Conservation (phyloP, 2,888 invertebrate genomes). For the Pristionchus japonicus region DNA sequence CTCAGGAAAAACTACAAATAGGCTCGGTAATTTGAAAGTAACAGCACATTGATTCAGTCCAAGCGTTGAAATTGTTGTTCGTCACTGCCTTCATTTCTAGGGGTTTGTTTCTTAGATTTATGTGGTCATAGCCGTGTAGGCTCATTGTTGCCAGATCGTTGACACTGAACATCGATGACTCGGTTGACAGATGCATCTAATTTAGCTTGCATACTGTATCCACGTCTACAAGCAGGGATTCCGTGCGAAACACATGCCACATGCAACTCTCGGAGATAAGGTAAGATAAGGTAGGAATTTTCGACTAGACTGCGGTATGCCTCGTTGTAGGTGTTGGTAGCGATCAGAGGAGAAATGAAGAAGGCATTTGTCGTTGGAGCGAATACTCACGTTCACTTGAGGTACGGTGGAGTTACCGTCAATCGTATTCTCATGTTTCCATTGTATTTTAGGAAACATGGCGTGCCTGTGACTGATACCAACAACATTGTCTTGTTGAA, state of each 20-base stretch:
- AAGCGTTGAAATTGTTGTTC: too few relatives aligned
- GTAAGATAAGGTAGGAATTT: too few relatives aligned
- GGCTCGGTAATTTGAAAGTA: too few relatives aligned
- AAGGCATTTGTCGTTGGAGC: conserved; percentile 74
- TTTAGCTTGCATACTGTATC: conserved; percentile 92
- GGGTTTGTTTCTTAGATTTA: too few relatives aligned
- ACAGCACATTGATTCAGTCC: too few relatives aligned
- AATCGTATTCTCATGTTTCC: too few relatives aligned
- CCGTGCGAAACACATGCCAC: conserved; percentile 71
- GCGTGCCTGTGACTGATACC: conserved; percentile 73
- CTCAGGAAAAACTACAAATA: too few relatives aligned
- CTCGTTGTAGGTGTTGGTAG: conserved; percentile 68
- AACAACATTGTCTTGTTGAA: conserved; percentile 89
- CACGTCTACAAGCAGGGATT: conserved; percentile 89
- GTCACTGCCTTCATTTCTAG: too few relatives aligned
- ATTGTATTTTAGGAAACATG: conserved; percentile 60
- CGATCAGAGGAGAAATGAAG: conserved; percentile 73
- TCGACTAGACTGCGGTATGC: neutral
- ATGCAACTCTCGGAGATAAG: conserved; percentile 73
- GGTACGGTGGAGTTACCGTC: neutral
- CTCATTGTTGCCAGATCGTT: too few relatives aligned
- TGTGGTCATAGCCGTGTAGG: too few relatives aligned
- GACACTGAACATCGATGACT: neutral
- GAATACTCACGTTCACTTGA: conserved; percentile 64
- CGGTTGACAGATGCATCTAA: conserved; percentile 4